Evolutionary conservation across 2,113 vertebrate genomes (phyloP), one percentile per base, ranked within the genome.

Genomic region (Tursiops truncatus): DNA sequence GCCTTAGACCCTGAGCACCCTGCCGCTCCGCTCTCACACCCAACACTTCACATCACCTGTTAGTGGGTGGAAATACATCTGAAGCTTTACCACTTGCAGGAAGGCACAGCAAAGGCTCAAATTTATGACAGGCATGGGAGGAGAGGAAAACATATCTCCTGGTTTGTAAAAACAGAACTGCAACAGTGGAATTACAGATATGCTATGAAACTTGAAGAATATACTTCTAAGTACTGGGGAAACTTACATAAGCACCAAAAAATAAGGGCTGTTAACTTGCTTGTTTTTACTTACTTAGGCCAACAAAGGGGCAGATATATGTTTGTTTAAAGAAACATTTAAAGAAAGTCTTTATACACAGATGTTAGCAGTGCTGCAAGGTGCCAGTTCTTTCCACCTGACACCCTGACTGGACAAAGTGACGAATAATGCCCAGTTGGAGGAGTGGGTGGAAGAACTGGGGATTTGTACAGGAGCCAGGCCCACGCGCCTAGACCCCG

Each of bases 271-370:
- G 28, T 13, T 50, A 68, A 28, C 18, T 3, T 25, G 41, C 56
- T 93, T 87, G 26, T 12, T 76, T 91, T 88, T 77, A 73, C n/a
- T 89, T 82, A 62, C 17, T 68, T 68, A 87, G 44, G 33, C 73
- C 74, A 96, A 88, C 20, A 90, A 74, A 81, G 76, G 26, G 26
- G 56, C 17, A 50, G 56, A 76, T 5, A 36, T 38, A 68, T 25
- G 28, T 17, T 67, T 88, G 8, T 65, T 91, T 81, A 83, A 87
- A 36, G 36, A 36, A 36, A 87, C 18, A 33, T 58, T 84, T 76
- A 89, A 90, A n/a, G 44, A 47, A 79, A 89, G 36, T 44, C 47
- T 70, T 44, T 67, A 70, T 5, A 41, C 12, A 50, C 41, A 68
- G 15, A 76, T 4, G 25, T 33, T 18, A 88, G 65, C 67, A 88